phyloP scores from a whole-genome alignment of 2,113 vertebrate species.

The Bostrychus sinensis region DNA sequence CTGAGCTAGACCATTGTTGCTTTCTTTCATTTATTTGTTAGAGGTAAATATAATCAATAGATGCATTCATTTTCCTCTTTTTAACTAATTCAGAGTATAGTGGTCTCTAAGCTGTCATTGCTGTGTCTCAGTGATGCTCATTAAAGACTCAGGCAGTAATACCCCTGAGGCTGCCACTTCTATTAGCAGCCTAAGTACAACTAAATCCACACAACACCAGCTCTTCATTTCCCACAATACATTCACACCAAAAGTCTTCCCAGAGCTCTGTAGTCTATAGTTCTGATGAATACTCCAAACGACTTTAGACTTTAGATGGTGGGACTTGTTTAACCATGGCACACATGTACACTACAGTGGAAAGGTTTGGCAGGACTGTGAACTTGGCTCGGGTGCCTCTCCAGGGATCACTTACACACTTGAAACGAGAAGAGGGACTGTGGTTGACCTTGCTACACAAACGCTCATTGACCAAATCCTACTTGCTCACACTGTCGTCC shows the following conservation, averaged over 20 bases:
- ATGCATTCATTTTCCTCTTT: conserved; percentile 64
- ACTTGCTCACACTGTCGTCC: conserved; percentile 58
- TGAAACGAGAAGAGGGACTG: conserved; percentile 67
- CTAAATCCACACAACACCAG: conserved; percentile 62
- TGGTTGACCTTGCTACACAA: conserved; percentile 66
- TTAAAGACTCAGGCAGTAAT: conserved; percentile 81
- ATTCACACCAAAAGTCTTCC: conserved; percentile 51
- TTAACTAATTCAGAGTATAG: conserved; percentile 70
- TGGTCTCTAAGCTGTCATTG: conserved; percentile 70
- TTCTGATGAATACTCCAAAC: conserved; percentile 69
- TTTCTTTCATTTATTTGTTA: too few species aligned
- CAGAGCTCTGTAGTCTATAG: conserved; percentile 52
- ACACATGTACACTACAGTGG: conserved; percentile 35
- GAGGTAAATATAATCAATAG: conserved; percentile 13
- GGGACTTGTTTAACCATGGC: conserved; percentile 50
- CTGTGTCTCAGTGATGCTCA: conserved; percentile 74
- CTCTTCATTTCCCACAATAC: conserved; percentile 48
- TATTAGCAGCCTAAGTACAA: conserved; percentile 66
- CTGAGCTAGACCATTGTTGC: too few species aligned
- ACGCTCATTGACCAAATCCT: conserved; percentile 74
- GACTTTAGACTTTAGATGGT: conserved; percentile 50
- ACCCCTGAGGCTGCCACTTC: conserved; percentile 70
- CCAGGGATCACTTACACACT: conserved; percentile 76
- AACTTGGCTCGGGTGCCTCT: conserved; percentile 56
- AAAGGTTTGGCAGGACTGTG: conserved; percentile 32